These are phyloP conservation scores for Nycticebus coucang DNA, from an alignment of 2,113 vertebrate genomes.

Conservation along the genomic window DNA sequence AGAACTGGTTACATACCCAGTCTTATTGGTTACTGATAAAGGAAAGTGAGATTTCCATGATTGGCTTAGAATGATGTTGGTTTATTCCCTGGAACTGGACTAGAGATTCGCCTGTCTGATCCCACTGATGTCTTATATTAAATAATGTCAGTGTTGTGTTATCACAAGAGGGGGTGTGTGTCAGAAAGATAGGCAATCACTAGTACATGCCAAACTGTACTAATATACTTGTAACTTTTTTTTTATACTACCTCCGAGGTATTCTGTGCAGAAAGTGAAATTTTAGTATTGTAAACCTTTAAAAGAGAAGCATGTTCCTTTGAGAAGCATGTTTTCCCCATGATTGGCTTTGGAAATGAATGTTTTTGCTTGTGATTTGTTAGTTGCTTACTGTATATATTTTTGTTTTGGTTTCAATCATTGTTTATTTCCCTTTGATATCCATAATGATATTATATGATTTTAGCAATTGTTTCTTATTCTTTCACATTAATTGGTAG, in stretches of 20 bases:
- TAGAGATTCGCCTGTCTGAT: background rate
- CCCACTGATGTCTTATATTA: background rate
- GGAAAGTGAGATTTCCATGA: background rate
- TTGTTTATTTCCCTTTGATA: background rate
- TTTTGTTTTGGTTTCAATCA: slow-evolving; percentile 47
- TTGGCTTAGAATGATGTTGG: background rate
- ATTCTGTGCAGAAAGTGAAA: slow-evolving; percentile 3
- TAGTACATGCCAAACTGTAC: background rate
- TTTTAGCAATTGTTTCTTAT: slow-evolving; percentile 37
- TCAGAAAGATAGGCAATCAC: background rate
- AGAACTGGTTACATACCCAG: background rate
- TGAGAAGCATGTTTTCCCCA: background rate
- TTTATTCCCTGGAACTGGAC: background rate
- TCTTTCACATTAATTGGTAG: background rate
- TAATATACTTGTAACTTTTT: background rate
- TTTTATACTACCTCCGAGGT: background rate
- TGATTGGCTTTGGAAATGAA: background rate
- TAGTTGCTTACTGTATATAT: background rate
- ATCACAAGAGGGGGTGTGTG: background rate
- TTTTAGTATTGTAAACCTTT: background rate
- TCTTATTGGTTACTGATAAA: background rate
- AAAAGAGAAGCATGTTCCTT: background rate
- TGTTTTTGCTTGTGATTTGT: background rate
- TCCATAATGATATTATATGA: background rate
- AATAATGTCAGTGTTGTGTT: background rate